Conservation (phyloP, 1,140 invertebrate genomes). For the Caerostris darwini region DNA sequence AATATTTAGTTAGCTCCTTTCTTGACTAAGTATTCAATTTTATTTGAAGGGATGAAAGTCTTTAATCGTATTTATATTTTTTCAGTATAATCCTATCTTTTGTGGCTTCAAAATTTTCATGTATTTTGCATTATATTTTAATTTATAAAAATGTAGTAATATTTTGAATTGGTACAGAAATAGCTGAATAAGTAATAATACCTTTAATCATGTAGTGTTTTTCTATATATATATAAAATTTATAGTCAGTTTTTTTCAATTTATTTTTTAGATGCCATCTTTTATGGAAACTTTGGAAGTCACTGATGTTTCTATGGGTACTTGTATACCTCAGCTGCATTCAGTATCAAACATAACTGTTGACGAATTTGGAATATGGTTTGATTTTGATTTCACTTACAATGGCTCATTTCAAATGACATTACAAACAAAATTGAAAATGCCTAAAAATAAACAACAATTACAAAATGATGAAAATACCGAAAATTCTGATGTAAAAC, state of each 20-base stretch:
- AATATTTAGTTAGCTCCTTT: background rate
- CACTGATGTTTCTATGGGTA: conserved; percentile 89
- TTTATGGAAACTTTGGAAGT: conserved; percentile 93
- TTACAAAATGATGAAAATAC: background rate
- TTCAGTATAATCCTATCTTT: too few species aligned
- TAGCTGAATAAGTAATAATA: background rate
- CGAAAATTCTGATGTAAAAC: background rate
- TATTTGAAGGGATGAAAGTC: too few species aligned
- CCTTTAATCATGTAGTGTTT: background rate
- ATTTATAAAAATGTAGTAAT: background rate
- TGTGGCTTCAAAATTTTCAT: too few species aligned
- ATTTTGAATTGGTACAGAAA: background rate
- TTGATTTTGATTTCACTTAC: conserved; percentile 95
- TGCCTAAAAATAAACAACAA: conserved; percentile 82
- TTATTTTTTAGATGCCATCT: conserved; percentile 86
- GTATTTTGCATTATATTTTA: too few species aligned
- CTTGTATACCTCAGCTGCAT: conserved; percentile 89
- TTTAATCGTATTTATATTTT: too few species aligned
- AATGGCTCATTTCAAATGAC: conserved; percentile 93
- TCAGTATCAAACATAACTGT: conserved; percentile 88
- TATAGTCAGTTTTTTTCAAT: background rate
- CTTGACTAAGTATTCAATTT: too few species aligned
- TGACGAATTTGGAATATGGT: conserved; percentile 94
- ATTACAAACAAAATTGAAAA: conserved; percentile 95
- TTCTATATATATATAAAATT: background rate